phyloP scores from a whole-genome alignment of 1,140 invertebrate genomes.

The Drosophila melanogaster region DNA sequence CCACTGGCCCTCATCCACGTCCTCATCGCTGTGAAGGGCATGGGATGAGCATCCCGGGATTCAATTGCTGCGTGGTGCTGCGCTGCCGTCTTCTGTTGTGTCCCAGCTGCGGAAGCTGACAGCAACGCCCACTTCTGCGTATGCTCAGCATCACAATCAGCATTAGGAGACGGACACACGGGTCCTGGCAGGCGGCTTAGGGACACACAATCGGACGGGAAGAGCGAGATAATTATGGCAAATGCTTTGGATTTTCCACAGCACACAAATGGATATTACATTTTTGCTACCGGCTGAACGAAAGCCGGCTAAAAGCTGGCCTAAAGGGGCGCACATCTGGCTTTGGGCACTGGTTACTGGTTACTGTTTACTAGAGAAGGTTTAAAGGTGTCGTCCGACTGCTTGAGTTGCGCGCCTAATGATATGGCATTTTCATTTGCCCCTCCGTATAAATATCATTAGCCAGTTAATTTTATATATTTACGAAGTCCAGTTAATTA shows the following conservation, averaged over 20 bases:
- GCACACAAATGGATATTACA: constrained; percentile 55
- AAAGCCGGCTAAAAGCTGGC: constrained; percentile 4
- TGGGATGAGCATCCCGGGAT: constrained; percentile 2
- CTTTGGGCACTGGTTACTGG: not conserved
- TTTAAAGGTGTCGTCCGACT: constrained; percentile 9
- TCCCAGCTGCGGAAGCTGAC: constrained; percentile 21
- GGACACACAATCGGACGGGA: constrained; percentile 4
- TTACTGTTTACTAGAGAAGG: not conserved
- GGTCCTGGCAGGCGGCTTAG: constrained; percentile 3
- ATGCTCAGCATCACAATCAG: constrained; percentile 45
- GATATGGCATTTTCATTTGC: constrained; percentile 38
- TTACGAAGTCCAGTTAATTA: constrained; percentile 47
- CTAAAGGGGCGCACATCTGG: constrained; percentile 42
- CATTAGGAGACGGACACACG: constrained; percentile 23
- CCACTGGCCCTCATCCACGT: not conserved
- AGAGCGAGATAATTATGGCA: constrained; percentile 50
- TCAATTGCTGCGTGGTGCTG: constrained; percentile 1
- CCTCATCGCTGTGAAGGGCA: not conserved
- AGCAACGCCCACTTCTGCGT: constrained; percentile 18
- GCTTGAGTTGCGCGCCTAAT: constrained; percentile 6
- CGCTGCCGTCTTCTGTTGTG: not conserved
- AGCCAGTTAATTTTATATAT: constrained; percentile 46
- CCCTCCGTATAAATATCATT: constrained; percentile 40
- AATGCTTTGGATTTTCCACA: constrained; percentile 39
- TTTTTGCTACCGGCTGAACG: constrained; percentile 29